A percentile compares a stretch with the other conserved stretches of the same genome.
Conservation (phyloP, 2,888 invertebrate genomes). For the Pristionchus mayeri region DNA sequence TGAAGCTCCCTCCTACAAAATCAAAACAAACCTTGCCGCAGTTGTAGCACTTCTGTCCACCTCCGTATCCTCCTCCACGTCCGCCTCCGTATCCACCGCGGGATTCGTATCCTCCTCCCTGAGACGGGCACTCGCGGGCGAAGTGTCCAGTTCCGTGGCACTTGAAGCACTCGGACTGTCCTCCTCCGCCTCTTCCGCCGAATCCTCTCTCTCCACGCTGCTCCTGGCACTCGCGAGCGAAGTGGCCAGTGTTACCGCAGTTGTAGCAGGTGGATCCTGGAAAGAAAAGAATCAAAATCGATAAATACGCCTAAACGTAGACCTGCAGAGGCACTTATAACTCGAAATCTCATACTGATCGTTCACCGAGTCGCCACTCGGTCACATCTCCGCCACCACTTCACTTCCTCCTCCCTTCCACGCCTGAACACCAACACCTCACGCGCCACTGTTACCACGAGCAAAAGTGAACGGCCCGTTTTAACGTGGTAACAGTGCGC, state of each 20-base stretch:
- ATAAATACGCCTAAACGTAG: neutral
- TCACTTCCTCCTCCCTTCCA: constrained; percentile 35
- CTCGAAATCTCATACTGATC: constrained; percentile 32
- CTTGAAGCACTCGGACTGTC: constrained; percentile 47
- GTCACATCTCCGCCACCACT: constrained; percentile 45
- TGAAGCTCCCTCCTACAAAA: neutral
- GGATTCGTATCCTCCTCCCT: constrained; percentile 36
- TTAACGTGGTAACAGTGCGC: constrained; percentile 39
- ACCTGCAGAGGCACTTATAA: neutral
- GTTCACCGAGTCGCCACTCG: constrained; percentile 44
- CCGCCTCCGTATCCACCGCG: constrained; percentile 51
- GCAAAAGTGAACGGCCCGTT: neutral
- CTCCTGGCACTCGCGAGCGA: constrained; percentile 72
- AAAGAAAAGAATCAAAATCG: neutral
- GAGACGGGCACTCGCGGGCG: constrained; percentile 57
- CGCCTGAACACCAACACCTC: constrained; percentile 45
- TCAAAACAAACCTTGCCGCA: constrained; percentile 61
- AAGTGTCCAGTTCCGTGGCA: constrained; percentile 56
- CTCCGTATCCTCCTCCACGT: constrained; percentile 50
- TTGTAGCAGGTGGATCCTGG: constrained; percentile 62
- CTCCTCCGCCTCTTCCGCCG: constrained; percentile 55
- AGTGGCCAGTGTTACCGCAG: constrained; percentile 70
- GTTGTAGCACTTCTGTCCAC: constrained; percentile 68
- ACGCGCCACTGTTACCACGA: constrained; percentile 46
- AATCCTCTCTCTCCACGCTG: constrained; percentile 55